Conservation (phyloP, 2,113 vertebrate genomes). For the Lepisosteus oculatus region DNA sequence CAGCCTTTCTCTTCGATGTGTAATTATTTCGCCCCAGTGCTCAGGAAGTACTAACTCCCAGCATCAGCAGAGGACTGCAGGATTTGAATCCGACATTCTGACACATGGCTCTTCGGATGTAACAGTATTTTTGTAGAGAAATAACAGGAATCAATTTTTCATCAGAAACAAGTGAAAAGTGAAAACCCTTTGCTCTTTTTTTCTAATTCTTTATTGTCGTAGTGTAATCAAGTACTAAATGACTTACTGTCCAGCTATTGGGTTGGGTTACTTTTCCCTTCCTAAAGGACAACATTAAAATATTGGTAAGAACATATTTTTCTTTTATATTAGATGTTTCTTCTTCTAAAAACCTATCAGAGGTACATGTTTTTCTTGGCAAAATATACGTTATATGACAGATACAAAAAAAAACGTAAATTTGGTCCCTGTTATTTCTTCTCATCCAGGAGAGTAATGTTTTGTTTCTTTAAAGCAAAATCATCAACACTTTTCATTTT, state of each 20-base stretch:
- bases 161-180: no score
- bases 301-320: not conserved
- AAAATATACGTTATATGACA: not conserved
- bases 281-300: not conserved
- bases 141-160: no score
- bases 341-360: not conserved
- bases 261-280: no score
- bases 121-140: no score
- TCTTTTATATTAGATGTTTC: not conserved
- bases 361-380: not conserved
- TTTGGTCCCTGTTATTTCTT: not conserved
- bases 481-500: no score
- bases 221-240: no score
- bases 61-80: not conserved
- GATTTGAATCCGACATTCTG: constrained; percentile 24
- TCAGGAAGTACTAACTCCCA: not conserved
- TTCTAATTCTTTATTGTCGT: no score
- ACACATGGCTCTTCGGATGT: no score
- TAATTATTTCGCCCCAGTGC: not conserved
- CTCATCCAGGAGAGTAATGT: not conserved
- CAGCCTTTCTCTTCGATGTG: not conserved
- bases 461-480: not conserved
- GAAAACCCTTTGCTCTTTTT: no score
- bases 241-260: no score
- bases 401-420: not conserved